Percentiles rank a stretch among this genome's conserved stretches.
Evolutionary conservation across 2,113 vertebrate species (phyloP).

Genomic region (Sinosuthora webbiana): DNA sequence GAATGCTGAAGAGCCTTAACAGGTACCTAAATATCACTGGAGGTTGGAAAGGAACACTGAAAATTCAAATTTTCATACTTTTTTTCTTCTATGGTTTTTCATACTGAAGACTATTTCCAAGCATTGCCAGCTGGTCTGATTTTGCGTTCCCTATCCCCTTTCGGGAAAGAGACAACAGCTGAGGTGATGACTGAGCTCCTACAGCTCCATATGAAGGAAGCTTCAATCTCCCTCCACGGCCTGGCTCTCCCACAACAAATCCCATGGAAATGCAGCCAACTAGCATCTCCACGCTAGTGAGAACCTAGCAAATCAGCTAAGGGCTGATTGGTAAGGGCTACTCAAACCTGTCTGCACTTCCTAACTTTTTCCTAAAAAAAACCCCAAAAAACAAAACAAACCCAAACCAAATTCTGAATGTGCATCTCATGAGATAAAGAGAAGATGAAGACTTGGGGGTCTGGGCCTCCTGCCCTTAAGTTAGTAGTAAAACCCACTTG

Average conservation of each 20-base stretch:
- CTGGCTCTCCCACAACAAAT: not conserved
- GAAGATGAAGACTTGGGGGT: not conserved
- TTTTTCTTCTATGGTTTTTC: not conserved
- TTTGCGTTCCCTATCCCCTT: not conserved
- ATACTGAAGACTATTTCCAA: not conserved
- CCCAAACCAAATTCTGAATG: not conserved
- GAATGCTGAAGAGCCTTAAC: not conserved
- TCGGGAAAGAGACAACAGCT: not conserved
- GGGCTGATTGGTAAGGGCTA: not conserved
- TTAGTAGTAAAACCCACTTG: not conserved
- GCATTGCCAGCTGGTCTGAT: not conserved
- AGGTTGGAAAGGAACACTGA: not conserved
- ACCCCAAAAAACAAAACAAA: no score
- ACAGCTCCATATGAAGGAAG: not conserved
- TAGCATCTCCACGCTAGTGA: not conserved
- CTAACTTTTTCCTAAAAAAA: not conserved
- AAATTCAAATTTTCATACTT: not conserved
- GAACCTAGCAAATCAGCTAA: not conserved
- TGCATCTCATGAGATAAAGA: not conserved
- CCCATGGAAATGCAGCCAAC: not conserved
- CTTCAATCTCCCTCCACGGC: not conserved
- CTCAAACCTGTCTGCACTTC: not conserved
- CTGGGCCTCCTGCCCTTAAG: not conserved
- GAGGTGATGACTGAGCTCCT: not conserved
- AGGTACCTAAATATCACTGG: not conserved